A percentile compares a stretch with the other conserved stretches of the same genome.
Conservation (phyloP, 2,888 invertebrate genomes). For the Villa cingulata region DNA sequence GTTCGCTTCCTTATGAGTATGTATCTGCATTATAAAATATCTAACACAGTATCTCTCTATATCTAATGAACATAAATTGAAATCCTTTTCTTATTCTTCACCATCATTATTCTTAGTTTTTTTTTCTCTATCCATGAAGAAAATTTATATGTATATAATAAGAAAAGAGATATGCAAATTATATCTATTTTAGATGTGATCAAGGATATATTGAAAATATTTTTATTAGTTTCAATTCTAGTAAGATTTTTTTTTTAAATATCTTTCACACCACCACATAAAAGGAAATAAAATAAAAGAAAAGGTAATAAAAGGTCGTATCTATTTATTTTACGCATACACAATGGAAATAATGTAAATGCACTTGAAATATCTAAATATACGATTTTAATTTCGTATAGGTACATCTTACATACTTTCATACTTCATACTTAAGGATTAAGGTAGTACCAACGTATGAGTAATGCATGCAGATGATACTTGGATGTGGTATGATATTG, state of each 20-base stretch:
- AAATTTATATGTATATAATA: too few species aligned
- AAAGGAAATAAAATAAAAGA: neutral
- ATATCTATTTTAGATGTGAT: neutral
- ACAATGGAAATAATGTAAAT: neutral
- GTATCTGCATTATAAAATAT: too few species aligned
- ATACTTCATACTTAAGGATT: too few species aligned
- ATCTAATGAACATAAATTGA: neutral
- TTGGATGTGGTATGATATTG: too few species aligned
- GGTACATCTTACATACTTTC: too few species aligned
- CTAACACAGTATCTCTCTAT: neutral
- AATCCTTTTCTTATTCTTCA: neutral
- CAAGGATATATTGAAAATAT: conserved; percentile 1
- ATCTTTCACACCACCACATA: neutral
- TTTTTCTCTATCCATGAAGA: too few species aligned
- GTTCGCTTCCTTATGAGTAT: too few species aligned
- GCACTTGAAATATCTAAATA: neutral
- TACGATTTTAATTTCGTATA: too few species aligned
- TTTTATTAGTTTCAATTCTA: neutral
- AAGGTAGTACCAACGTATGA: too few species aligned
- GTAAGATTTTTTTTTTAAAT: neutral
- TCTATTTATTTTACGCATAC: neutral
- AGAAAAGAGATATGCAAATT: neutral
- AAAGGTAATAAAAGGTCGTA: neutral
- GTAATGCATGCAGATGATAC: too few species aligned
- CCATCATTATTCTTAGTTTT: too few species aligned